Conservation (phyloP, 2,888 invertebrate species). For the Leucophenga maculata region DNA sequence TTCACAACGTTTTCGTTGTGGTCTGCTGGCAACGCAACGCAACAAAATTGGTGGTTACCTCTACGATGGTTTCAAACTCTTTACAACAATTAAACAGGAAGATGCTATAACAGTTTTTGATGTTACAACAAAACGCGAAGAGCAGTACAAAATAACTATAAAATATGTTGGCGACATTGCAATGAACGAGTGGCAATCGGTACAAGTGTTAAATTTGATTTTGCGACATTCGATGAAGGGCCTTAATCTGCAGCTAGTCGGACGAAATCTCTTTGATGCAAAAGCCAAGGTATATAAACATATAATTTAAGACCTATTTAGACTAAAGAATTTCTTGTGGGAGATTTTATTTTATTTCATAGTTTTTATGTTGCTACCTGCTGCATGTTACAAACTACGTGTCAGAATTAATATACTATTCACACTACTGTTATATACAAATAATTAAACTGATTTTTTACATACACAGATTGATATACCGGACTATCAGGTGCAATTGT, state of each 20-base stretch:
- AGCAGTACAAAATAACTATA: conserved; percentile 74
- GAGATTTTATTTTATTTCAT: too few relatives aligned
- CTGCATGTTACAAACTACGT: too few relatives aligned
- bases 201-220: conserved; percentile 86
- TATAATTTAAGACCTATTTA: not conserved
- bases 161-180: conserved; percentile 78
- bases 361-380: too few relatives aligned
- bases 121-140: conserved; percentile 75
- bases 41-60: conserved; percentile 78
- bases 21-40: conserved; percentile 76
- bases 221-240: conserved; percentile 76
- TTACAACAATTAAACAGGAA: conserved; percentile 76
- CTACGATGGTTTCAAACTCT: conserved; percentile 84
- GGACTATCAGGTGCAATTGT: conserved; percentile 80
- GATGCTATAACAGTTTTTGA: conserved; percentile 75
- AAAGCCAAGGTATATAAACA: conserved; percentile 74
- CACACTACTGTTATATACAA: too few relatives aligned
- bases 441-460: conserved; percentile 9
- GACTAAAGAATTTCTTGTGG: too few relatives aligned
- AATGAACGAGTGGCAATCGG: conserved; percentile 79
- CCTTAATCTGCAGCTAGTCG: conserved; percentile 80
- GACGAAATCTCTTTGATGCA: conserved; percentile 83
- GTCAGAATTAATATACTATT: too few relatives aligned
- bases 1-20: conserved; percentile 76
- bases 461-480: conserved; percentile 74